Conservation (phyloP, 35 echinoderm and acorn worm species). For the Apostichopus japonicus region DNA sequence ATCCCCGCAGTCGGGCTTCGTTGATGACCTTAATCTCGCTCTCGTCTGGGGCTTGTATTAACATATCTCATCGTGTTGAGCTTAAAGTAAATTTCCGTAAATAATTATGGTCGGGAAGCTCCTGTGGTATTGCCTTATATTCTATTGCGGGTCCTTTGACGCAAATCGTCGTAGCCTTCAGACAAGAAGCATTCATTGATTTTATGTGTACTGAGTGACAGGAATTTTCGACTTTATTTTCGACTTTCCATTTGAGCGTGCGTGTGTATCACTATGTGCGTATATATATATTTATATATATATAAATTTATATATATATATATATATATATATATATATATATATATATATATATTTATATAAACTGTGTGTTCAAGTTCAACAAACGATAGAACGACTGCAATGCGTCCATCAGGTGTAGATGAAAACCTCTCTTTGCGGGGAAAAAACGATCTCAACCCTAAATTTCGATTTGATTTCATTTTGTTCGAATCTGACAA, state of each 20-base stretch:
- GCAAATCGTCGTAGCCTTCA: constrained; percentile 8
- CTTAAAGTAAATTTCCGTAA: constrained; percentile 3
- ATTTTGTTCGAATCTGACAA: neutral
- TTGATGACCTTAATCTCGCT: constrained; percentile 1
- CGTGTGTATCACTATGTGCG: no score
- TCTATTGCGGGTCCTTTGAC: neutral
- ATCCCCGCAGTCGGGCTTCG: neutral
- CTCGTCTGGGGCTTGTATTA: neutral
- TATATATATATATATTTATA: no score
- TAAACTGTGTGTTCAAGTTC: neutral
- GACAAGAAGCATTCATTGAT: neutral
- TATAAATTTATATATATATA: no score
- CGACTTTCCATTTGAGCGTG: neutral
- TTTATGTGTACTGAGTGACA: neutral
- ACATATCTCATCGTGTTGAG: neutral
- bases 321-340: no score
- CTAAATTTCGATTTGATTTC: neutral
- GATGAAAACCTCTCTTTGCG: neutral
- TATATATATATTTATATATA: no score
- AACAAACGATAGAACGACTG: constrained; percentile 5
- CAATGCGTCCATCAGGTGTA: neutral
- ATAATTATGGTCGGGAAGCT: neutral
- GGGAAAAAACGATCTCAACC: neutral
- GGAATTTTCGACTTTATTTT: neutral
- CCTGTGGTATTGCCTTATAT: neutral